Evolutionary conservation across 2,888 invertebrate genomes (phyloP).

Genomic region (Anorthoa munda): DNA sequence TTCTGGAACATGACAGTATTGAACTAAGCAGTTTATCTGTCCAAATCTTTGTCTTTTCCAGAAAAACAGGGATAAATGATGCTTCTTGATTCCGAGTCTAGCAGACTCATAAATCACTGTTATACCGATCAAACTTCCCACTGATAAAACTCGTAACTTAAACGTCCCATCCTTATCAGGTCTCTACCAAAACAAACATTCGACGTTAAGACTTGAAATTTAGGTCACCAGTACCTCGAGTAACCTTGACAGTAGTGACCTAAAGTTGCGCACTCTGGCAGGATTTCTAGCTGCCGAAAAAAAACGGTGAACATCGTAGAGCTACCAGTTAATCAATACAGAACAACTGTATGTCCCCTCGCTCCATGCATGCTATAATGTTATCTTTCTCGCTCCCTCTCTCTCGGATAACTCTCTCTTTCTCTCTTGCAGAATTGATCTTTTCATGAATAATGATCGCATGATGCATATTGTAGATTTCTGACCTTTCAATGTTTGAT

Average conservation of each 20-base stretch:
- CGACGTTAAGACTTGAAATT: neutral
- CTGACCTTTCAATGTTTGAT: neutral
- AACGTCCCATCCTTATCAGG: neutral
- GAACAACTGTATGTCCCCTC: slow-evolving; percentile 21
- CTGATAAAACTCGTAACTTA: neutral
- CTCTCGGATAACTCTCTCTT: neutral
- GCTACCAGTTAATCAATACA: slow-evolving; percentile 35
- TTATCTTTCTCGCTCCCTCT: slow-evolving; percentile 3
- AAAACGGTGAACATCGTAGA: neutral
- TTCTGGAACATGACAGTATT: too few relatives aligned
- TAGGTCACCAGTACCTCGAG: neutral
- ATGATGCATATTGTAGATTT: neutral
- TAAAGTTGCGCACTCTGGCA: neutral
- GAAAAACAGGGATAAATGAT: too few relatives aligned
- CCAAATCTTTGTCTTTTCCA: too few relatives aligned
- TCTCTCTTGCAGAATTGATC: slow-evolving; percentile 7
- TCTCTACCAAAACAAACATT: neutral
- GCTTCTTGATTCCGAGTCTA: neutral
- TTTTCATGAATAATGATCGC: neutral
- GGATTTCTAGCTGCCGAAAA: neutral
- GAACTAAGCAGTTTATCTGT: too few relatives aligned
- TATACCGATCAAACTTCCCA: neutral
- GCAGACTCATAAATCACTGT: neutral
- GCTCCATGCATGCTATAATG: neutral
- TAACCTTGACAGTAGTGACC: neutral